phyloP scores from a whole-genome alignment of 2,113 vertebrate species.

The Osmerus eperlanus region DNA sequence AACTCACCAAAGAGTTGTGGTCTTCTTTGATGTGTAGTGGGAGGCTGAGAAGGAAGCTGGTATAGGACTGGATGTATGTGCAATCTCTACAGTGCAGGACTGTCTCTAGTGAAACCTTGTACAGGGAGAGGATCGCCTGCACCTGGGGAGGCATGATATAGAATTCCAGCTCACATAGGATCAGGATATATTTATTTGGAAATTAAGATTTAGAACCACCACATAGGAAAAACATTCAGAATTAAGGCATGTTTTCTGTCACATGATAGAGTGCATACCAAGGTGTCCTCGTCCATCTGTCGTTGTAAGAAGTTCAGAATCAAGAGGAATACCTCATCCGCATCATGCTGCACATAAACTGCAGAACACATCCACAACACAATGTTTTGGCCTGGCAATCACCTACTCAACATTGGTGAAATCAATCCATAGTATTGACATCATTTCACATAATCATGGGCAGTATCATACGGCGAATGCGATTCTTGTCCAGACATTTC shows the following conservation, averaged over 20 bases:
- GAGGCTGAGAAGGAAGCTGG: slow-evolving; percentile 58
- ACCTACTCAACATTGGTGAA: too few species aligned
- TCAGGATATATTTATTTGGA: too few species aligned
- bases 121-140: slow-evolving; percentile 60
- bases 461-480: slow-evolving; percentile 50
- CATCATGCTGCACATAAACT: slow-evolving; percentile 66
- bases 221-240: neutral
- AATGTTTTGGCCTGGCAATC: neutral
- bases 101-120: slow-evolving; percentile 56
- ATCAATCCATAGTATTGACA: too few species aligned
- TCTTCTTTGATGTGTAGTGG: slow-evolving; percentile 52
- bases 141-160: slow-evolving; percentile 43
- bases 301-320: slow-evolving; percentile 60
- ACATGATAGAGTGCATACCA: slow-evolving; percentile 47
- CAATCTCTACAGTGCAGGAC: slow-evolving; percentile 56
- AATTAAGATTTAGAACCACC: too few species aligned
- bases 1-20: slow-evolving; percentile 55
- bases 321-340: slow-evolving; percentile 68
- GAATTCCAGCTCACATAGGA: too few species aligned
- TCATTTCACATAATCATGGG: too few species aligned
- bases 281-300: slow-evolving; percentile 56
- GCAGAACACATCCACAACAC: slow-evolving; percentile 9
- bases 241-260: neutral
- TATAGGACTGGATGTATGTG: slow-evolving; percentile 11
- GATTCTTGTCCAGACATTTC: slow-evolving; percentile 58